These are phyloP conservation scores for Pollachius pollachius DNA, from an alignment of 2,113 vertebrate species.

Conservation along the genomic window DNA sequence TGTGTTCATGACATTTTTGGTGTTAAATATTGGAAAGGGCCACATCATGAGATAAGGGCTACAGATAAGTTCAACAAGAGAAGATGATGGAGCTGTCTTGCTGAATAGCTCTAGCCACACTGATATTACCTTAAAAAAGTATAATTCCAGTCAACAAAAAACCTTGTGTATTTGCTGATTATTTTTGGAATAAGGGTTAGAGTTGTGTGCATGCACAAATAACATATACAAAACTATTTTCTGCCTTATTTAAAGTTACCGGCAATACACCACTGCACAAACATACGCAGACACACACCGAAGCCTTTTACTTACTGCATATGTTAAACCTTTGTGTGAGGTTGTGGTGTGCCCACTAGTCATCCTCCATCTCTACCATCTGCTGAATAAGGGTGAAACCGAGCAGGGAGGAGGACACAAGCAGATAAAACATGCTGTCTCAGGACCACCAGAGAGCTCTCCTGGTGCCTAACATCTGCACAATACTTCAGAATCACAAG, in stretches of 20 bases:
- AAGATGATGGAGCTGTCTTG: background rate
- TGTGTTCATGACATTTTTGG: background rate
- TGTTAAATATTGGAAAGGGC: background rate
- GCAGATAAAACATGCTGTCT: constrained; percentile 23
- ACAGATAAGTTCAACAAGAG: background rate
- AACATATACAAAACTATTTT: background rate
- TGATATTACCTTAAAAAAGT: too few species aligned
- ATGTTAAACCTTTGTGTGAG: too few species aligned
- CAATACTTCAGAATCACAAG: constrained; percentile 37
- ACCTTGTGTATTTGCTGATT: background rate
- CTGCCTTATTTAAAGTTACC: too few species aligned
- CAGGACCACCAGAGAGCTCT: constrained; percentile 5
- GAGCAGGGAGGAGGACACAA: background rate
- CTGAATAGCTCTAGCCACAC: background rate
- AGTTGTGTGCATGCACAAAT: background rate
- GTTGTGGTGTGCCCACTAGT: background rate
- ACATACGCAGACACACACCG: background rate
- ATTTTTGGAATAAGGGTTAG: background rate
- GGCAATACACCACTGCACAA: background rate
- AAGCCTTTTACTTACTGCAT: too few species aligned
- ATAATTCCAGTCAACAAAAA: too few species aligned
- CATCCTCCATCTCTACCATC: background rate
- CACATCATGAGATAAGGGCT: background rate
- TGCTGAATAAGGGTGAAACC: background rate
- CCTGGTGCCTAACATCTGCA: constrained; percentile 42